Evolutionary conservation across 2,888 invertebrate genomes (phyloP).

Genomic region (Cheilosia variabilis): DNA sequence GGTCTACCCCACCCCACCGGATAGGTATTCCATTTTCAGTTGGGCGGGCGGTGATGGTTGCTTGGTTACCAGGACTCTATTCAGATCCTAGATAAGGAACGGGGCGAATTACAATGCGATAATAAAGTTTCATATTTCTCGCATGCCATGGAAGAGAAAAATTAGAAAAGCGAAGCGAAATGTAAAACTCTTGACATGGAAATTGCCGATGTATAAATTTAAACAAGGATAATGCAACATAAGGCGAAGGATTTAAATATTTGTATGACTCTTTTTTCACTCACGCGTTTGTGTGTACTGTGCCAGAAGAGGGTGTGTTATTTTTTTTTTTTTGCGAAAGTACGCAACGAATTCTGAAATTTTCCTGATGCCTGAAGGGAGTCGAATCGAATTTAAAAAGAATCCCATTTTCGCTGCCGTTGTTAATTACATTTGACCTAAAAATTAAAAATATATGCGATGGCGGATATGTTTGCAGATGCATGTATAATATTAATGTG

Average conservation of each 20-base stretch:
- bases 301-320: background rate
- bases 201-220: constrained; percentile 69
- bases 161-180: constrained; percentile 32
- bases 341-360: background rate
- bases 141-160: constrained; percentile 2
- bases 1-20: constrained; percentile 1
- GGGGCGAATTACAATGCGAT: constrained; percentile 44
- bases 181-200: constrained; percentile 60
- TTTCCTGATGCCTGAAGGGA: background rate
- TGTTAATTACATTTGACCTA: background rate
- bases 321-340: background rate
- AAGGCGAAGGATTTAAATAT: constrained; percentile 37
- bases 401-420: background rate
- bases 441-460: background rate
- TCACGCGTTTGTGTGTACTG: background rate
- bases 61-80: constrained; percentile 25
- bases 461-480: background rate
- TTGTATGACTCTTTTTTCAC: constrained; percentile 52
- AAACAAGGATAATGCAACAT: constrained; percentile 62
- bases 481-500: background rate
- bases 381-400: background rate
- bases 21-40: constrained; percentile 42
- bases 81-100: background rate
- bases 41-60: constrained; percentile 27
- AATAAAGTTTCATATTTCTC: constrained; percentile 67